These are phyloP conservation scores for Fragum fragum DNA, from an alignment of 2,888 invertebrate species.

Conservation along the genomic window DNA sequence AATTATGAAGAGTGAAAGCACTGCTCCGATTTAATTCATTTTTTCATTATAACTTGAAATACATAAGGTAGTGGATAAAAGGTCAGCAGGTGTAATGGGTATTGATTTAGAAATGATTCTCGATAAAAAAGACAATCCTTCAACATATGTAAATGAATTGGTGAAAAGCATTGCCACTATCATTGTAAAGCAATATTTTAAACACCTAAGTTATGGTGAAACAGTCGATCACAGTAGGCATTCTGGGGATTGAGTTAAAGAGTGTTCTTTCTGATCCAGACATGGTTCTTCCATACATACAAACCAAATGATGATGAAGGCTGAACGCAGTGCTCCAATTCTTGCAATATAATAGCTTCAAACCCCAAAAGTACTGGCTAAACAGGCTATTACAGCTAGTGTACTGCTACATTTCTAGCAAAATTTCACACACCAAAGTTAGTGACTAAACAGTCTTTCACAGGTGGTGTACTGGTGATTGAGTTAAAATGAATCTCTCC, in stretches of 20 bases:
- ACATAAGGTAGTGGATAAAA: too few species aligned
- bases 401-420: slow-evolving; percentile 87
- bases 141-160: too few species aligned
- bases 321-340: too few species aligned
- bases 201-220: slow-evolving; percentile 87
- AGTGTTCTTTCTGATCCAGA: slow-evolving; percentile 91
- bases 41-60: too few species aligned
- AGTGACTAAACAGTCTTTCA: slow-evolving; percentile 91
- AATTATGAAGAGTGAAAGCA: too few species aligned
- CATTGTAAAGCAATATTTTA: slow-evolving; percentile 42
- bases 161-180: too few species aligned
- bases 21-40: too few species aligned
- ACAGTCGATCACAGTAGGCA: slow-evolving; percentile 91
- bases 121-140: too few species aligned
- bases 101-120: too few species aligned
- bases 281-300: slow-evolving; percentile 96
- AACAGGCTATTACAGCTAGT: slow-evolving; percentile 91
- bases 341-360: too few species aligned
- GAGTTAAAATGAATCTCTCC: slow-evolving; percentile 92
- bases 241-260: slow-evolving; percentile 93
- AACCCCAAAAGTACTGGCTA: slow-evolving; percentile 88
- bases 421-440: slow-evolving; percentile 85
- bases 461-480: slow-evolving; percentile 90
- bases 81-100: too few species aligned
- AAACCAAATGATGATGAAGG: slow-evolving; percentile 89